Evolutionary conservation across 2,797 vertebrate species (phyloP), one percentile per base, ranked within the genome.

Genomic region (Percopsis omiscomaycus): DNA sequence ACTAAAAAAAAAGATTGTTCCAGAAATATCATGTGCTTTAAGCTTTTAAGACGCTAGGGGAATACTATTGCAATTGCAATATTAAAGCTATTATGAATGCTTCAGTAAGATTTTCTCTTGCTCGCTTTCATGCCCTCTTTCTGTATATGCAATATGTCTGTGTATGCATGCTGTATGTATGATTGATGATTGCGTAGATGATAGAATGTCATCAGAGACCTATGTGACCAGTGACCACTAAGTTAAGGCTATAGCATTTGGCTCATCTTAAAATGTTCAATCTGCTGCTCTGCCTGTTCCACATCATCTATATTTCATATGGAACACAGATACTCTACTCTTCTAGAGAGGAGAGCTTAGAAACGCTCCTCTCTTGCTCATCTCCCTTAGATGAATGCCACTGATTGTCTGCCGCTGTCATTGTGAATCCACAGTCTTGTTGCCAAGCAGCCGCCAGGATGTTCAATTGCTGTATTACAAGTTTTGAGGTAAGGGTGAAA

Each of bases 231-330:
- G 27, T 47, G 42, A 16, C 46, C 32, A 53, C 22, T n/a, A 66
- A 46, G 49, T 37, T 3, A 27, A 45, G 37, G 46, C 65, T 37
- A 3, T 46, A 16, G n/a, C 30, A 2, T 74, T 63, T 44, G 50
- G 47, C 37, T 55, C 32, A 27, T 22, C 42, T 50, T 70, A 13
- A 75, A 76, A 68, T 52, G 69, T 83, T 75, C 0, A 71, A 73
- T 56, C 56, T 16, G 32, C 44, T 48, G 46, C n/a, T 37, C 62
- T 70, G 69, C 47, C 3, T 15, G 48, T 64, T 70, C 12, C 42
- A 30, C 49, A n/a, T 2, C 61, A 65, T 78, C 27, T 70, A 72
- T 65, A 68, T 80, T 74, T 77, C 42, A 79, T 0, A n/a, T 47
- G 15, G 28, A 29, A 15, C 64, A 46, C 56, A 9, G 16, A 28